These are phyloP conservation scores for Alligator sinensis DNA, from an alignment of 2,113 vertebrate species.

Conservation along the genomic window DNA sequence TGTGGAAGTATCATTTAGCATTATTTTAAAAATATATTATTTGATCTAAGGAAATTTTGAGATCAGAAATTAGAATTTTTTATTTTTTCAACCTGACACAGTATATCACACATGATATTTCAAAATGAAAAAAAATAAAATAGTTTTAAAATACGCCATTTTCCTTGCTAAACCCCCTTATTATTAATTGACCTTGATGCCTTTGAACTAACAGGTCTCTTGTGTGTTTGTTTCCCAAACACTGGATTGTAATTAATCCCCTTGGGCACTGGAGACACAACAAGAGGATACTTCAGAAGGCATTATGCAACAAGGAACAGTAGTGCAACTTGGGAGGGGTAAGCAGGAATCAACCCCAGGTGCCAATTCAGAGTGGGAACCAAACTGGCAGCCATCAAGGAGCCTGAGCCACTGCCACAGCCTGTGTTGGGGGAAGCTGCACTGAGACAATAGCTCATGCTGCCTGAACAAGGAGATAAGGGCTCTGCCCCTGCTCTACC, in stretches of 20 bases:
- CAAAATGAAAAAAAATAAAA: neutral
- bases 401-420: no score
- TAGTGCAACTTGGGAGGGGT: neutral
- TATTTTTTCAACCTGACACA: neutral
- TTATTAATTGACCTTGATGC: neutral
- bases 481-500: no score
- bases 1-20: neutral
- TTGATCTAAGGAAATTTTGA: no score
- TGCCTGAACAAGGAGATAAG: no score
- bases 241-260: neutral
- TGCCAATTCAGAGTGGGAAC: neutral
- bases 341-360: neutral
- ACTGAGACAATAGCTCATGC: no score
- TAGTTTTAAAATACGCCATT: neutral
- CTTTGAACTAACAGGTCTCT: neutral
- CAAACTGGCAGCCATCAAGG: no score
- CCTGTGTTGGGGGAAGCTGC: no score
- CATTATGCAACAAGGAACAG: neutral
- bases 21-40: neutral
- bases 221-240: neutral
- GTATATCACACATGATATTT: neutral
- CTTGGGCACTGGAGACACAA: neutral
- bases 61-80: no score
- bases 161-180: neutral
- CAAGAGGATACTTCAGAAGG: no score